phyloP scores from a whole-genome alignment of 1,140 invertebrate species.

The Helicoverpa armigera region DNA sequence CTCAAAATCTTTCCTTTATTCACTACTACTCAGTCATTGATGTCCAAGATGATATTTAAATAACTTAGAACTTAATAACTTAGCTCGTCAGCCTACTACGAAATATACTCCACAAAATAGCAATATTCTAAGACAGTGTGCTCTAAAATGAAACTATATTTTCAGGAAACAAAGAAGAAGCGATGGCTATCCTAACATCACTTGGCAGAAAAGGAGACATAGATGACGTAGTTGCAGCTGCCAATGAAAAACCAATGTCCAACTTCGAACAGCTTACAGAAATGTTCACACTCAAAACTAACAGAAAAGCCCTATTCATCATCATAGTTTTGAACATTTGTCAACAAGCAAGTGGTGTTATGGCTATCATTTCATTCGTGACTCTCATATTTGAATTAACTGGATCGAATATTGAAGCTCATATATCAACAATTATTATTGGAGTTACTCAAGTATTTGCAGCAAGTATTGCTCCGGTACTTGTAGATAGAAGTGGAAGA shows the following conservation, averaged over 20 bases:
- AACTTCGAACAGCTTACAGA: constrained; percentile 51
- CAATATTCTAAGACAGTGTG: neutral
- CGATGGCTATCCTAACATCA: constrained; percentile 48
- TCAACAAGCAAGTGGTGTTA: constrained; percentile 73
- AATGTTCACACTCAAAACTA: constrained; percentile 56
- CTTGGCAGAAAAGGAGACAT: constrained; percentile 58
- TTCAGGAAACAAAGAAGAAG: constrained; percentile 54
- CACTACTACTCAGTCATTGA: too few relatives aligned
- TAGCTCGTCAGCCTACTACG: too few relatives aligned
- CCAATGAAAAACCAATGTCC: constrained; percentile 31
- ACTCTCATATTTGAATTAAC: constrained; percentile 76
- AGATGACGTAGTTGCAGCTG: constrained; percentile 41
- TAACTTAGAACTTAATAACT: too few relatives aligned
- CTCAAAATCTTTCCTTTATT: too few relatives aligned
- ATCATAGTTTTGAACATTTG: constrained; percentile 56
- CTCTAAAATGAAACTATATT: neutral
- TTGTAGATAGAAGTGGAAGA: constrained; percentile 86
- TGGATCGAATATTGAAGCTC: constrained; percentile 52
- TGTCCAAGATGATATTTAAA: too few relatives aligned
- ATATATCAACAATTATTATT: constrained; percentile 57
- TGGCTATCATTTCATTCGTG: constrained; percentile 86
- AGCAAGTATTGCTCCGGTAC: constrained; percentile 63
- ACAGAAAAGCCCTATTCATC: constrained; percentile 56
- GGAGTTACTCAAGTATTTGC: constrained; percentile 80
- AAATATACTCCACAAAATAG: too few relatives aligned